These are phyloP conservation scores for Drosophila fulvimacula DNA, from an alignment of 2,888 invertebrate genomes.

Conservation along the genomic window DNA sequence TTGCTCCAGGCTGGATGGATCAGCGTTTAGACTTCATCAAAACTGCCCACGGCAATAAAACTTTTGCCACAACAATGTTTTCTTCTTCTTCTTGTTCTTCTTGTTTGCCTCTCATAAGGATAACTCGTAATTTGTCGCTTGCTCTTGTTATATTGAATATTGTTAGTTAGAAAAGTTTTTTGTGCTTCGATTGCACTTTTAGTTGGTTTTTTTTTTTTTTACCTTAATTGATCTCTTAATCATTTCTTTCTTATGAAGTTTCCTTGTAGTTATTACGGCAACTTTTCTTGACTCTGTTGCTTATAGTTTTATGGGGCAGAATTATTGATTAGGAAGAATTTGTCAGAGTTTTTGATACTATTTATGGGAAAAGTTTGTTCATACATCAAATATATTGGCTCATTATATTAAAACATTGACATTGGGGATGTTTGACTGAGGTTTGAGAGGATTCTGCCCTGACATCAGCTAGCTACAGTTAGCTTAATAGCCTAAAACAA, in stretches of 20 bases:
- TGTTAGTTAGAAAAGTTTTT: background rate
- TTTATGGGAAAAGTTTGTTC: background rate
- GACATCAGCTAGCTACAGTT: background rate
- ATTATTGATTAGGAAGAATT: background rate
- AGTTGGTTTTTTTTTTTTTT: background rate
- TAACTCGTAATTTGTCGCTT: constrained; percentile 2
- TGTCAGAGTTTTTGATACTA: background rate
- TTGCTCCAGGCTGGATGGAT: background rate
- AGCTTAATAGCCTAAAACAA: background rate
- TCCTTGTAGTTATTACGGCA: background rate
- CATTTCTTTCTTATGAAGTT: background rate
- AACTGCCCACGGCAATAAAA: constrained; percentile 54
- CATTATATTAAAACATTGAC: background rate
- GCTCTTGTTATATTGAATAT: constrained; percentile 2
- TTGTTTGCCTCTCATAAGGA: background rate
- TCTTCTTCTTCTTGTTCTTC: background rate
- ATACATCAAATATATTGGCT: background rate
- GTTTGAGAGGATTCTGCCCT: background rate
- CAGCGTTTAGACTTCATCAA: constrained; percentile 37
- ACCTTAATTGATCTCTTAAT: constrained; percentile 9
- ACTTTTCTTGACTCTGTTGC: background rate
- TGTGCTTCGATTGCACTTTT: constrained; percentile 1
- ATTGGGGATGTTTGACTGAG: background rate
- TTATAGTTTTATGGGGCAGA: background rate
- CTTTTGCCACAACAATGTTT: constrained; percentile 41